phyloP scores from a whole-genome alignment of 1,140 invertebrate genomes.

The Tribolium madens region DNA sequence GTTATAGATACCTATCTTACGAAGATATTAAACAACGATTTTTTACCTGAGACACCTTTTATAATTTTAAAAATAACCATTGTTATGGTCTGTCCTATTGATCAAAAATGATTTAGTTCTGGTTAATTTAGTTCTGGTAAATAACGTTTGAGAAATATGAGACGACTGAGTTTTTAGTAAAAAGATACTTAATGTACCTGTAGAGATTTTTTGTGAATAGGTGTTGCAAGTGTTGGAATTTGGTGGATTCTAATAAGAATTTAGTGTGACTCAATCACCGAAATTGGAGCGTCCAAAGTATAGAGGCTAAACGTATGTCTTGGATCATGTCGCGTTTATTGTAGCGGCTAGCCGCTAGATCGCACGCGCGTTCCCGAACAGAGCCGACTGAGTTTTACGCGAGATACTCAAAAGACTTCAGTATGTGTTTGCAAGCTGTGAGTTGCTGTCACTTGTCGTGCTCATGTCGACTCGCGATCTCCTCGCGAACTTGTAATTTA shows the following conservation, averaged over 20 bases:
- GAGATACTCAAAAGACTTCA: conserved; percentile 58
- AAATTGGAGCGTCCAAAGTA: neutral
- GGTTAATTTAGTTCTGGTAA: too few species aligned
- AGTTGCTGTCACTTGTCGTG: conserved; percentile 58
- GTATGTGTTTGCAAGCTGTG: conserved; percentile 63
- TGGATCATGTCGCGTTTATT: conserved; percentile 8
- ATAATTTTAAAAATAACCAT: too few species aligned
- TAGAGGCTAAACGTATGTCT: conserved; percentile 24
- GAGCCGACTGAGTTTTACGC: conserved; percentile 57
- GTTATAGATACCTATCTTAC: too few species aligned
- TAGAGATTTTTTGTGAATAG: neutral
- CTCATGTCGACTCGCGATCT: conserved; percentile 60
- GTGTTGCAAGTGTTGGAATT: neutral
- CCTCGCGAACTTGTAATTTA: neutral
- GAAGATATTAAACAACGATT: too few species aligned
- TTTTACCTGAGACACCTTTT: too few species aligned
- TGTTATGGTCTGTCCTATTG: too few species aligned
- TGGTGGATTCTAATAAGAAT: neutral
- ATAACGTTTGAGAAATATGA: too few species aligned
- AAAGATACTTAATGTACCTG: too few species aligned
- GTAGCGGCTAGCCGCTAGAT: conserved; percentile 60
- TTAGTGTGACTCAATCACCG: neutral
- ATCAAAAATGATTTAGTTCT: too few species aligned
- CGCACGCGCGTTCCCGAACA: conserved; percentile 64
- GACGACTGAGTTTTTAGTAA: too few species aligned